phyloP scores from a whole-genome alignment of 2,797 vertebrate genomes.

The Gymnodraco acuticeps region DNA sequence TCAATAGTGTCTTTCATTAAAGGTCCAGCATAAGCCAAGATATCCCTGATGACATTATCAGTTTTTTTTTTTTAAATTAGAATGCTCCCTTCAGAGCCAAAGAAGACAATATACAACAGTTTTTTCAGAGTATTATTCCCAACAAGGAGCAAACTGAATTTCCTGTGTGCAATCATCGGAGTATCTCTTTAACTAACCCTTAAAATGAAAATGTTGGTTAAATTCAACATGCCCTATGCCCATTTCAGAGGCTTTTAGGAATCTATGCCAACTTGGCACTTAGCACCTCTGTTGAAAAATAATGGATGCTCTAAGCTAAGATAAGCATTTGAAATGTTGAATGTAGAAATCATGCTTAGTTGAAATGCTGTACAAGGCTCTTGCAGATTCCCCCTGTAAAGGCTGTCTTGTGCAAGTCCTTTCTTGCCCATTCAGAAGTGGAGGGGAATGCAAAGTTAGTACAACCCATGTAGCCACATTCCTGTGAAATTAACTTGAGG shows the following conservation, averaged over 20 bases:
- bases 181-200: neutral
- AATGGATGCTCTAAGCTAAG: slow-evolving; percentile 2
- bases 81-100: neutral
- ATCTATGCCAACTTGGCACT: neutral
- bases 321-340: neutral
- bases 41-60: slow-evolving; percentile 2
- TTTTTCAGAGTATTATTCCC: neutral
- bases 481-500: neutral
- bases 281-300: neutral
- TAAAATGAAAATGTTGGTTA: neutral
- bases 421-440: neutral
- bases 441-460: neutral
- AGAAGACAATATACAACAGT: neutral
- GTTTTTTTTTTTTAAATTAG: neutral
- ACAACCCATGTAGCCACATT: neutral
- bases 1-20: neutral
- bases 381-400: neutral
- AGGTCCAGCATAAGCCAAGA: neutral
- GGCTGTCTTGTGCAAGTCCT: neutral
- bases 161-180: neutral
- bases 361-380: neutral
- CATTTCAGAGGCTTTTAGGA: neutral
- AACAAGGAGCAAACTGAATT: neutral
- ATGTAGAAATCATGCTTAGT: neutral
- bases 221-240: neutral